Conservation (phyloP, 2,113 vertebrate genomes). For the Chroicocephalus ridibundus region DNA sequence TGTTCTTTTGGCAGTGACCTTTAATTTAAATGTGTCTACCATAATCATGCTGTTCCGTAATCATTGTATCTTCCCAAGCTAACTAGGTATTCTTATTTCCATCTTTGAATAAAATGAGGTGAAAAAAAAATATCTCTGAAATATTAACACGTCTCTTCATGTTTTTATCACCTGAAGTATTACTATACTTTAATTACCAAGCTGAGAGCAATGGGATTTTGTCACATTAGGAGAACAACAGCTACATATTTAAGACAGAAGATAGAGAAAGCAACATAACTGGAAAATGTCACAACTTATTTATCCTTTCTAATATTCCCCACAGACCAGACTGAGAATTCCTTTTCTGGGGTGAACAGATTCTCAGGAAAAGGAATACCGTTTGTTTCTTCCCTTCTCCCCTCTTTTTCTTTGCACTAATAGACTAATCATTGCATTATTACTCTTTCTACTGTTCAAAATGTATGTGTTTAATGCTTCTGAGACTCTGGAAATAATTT, state of each 20-base stretch:
- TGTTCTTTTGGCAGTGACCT: conserved; percentile 47
- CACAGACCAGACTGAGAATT: background rate
- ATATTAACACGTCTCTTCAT: background rate
- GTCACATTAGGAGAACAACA: background rate
- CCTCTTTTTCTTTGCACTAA: background rate
- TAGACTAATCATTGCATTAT: background rate
- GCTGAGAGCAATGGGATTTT: conserved; percentile 1
- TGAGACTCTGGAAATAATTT: background rate
- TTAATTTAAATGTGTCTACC: conserved; percentile 39
- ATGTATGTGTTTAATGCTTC: background rate
- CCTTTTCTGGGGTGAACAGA: background rate
- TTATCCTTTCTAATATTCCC: background rate
- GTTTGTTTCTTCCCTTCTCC: background rate
- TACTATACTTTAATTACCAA: conserved; percentile 30
- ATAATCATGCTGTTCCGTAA: background rate
- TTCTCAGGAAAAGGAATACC: background rate
- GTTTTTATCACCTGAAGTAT: conserved; percentile 4
- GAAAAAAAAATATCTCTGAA: background rate
- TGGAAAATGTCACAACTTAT: background rate
- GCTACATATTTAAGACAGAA: background rate
- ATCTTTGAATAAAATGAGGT: background rate
- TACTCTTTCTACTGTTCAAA: background rate
- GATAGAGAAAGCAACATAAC: background rate
- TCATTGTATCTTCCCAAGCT: background rate
- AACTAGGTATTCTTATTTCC: background rate